Evolutionary conservation across 2,888 invertebrate genomes (phyloP).

Genomic region (Idaea biselata): DNA sequence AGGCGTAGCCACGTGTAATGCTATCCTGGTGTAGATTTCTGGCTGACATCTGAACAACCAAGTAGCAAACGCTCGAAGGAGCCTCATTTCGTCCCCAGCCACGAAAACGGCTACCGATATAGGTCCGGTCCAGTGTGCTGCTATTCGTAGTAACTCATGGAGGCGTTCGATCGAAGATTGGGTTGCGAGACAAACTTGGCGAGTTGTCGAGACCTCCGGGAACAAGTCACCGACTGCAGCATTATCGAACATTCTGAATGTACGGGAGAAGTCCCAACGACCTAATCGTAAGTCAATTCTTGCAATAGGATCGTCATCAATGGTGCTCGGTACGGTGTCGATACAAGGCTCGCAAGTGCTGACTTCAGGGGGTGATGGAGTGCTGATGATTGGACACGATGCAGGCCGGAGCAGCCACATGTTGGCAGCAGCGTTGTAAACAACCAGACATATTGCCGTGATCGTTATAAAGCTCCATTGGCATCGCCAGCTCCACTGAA

Average conservation of each 20-base stretch:
- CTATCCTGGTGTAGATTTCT: constrained; percentile 86
- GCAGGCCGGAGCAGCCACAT: constrained; percentile 63
- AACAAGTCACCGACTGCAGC: constrained; percentile 85
- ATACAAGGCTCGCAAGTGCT: constrained; percentile 65
- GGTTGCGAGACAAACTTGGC: constrained; percentile 88
- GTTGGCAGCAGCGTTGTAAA: constrained; percentile 76
- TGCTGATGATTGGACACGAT: constrained; percentile 46
- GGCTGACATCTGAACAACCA: constrained; percentile 89
- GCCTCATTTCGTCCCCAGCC: constrained; percentile 88
- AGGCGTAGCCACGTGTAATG: constrained; percentile 88
- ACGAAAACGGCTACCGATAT: constrained; percentile 92
- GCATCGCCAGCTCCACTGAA: constrained; percentile 79
- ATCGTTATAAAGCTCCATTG: constrained; percentile 86
- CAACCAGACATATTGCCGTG: constrained; percentile 82
- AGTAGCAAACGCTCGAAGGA: constrained; percentile 86
- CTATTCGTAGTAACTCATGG: constrained; percentile 87
- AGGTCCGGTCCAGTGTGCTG: constrained; percentile 91
- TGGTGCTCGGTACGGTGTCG: constrained; percentile 47
- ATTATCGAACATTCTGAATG: constrained; percentile 88
- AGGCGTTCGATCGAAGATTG: constrained; percentile 92
- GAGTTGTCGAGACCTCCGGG: constrained; percentile 78
- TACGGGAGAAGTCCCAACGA: constrained; percentile 86
- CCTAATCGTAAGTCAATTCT: constrained; percentile 84
- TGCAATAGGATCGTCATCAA: constrained; percentile 75
- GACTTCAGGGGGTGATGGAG: constrained; percentile 44